A percentile compares a stretch with the other conserved stretches of the same genome.
Conservation (phyloP, 2,113 vertebrate species). For the Deroptyus accipitrinus region DNA sequence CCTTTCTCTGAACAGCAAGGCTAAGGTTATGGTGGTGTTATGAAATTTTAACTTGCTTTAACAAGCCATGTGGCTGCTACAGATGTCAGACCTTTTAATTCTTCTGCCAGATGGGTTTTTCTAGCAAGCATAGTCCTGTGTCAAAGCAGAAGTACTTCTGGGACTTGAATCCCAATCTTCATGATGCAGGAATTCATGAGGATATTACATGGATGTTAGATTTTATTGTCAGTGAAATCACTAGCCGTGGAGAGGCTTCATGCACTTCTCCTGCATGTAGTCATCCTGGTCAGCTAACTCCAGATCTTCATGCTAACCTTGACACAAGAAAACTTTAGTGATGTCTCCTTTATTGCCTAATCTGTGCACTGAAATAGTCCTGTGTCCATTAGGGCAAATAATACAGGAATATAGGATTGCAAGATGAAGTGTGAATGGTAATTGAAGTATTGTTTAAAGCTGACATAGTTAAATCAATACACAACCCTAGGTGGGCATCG, state of each 20-base stretch:
- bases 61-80: neutral
- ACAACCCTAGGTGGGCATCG: neutral
- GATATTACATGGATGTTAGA: neutral
- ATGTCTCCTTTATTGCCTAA: neutral
- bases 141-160: neutral
- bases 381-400: neutral
- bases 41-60: neutral
- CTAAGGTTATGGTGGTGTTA: neutral
- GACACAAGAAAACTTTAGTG: neutral
- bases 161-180: neutral
- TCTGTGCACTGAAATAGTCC: neutral
- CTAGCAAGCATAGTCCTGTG: neutral
- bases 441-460: neutral
- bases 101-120: neutral
- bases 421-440: neutral
- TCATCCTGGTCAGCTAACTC: neutral
- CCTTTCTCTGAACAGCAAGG: neutral
- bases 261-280: neutral
- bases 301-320: neutral
- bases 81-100: neutral
- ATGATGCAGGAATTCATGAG: neutral
- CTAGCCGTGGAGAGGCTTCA: neutral
- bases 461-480: neutral
- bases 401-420: neutral
- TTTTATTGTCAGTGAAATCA: neutral